phyloP scores from a whole-genome alignment of 2,888 invertebrate species.

The Drosophila mulleri region DNA sequence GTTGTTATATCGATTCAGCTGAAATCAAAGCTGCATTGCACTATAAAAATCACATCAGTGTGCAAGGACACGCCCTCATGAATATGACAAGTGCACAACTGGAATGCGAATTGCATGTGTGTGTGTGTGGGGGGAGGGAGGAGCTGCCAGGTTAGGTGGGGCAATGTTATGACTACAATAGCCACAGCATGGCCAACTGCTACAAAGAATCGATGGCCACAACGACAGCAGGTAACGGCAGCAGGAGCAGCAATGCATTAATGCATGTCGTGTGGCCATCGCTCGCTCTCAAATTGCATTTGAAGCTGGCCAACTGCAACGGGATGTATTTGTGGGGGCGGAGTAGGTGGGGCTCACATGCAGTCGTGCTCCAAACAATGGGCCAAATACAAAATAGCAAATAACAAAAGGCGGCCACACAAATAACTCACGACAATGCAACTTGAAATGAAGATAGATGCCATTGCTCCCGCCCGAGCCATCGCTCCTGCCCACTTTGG shows the following conservation, averaged over 20 bases:
- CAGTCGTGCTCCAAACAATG: conserved; percentile 41
- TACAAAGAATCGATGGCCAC: conserved; percentile 30
- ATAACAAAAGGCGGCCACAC: conserved; percentile 62
- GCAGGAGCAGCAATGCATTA: conserved; percentile 41
- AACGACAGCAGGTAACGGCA: conserved; percentile 29
- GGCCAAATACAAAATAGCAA: conserved; percentile 55
- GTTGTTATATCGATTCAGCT: conserved; percentile 1
- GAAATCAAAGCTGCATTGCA: conserved; percentile 2
- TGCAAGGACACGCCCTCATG: not conserved
- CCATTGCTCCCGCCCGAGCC: conserved; percentile 27
- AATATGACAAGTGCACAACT: conserved; percentile 7
- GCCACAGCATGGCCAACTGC: conserved; percentile 17
- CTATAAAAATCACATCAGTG: conserved; percentile 5
- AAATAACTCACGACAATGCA: conserved; percentile 77
- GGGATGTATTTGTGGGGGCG: not conserved
- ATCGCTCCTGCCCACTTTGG: too few species aligned
- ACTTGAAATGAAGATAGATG: conserved; percentile 68
- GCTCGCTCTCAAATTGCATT: conserved; percentile 34
- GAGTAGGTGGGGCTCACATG: conserved; percentile 16
- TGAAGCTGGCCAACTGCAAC: conserved; percentile 19
- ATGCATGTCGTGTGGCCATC: conserved; percentile 24
- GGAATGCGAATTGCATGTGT: not conserved
- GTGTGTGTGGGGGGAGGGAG: not conserved
- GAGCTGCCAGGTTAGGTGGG: too few species aligned
- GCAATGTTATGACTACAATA: conserved; percentile 17